Evolutionary conservation across 2,888 invertebrate species (phyloP), one percentile per base, ranked within the genome.

Genomic region (Yponomeuta plumbellus): DNA sequence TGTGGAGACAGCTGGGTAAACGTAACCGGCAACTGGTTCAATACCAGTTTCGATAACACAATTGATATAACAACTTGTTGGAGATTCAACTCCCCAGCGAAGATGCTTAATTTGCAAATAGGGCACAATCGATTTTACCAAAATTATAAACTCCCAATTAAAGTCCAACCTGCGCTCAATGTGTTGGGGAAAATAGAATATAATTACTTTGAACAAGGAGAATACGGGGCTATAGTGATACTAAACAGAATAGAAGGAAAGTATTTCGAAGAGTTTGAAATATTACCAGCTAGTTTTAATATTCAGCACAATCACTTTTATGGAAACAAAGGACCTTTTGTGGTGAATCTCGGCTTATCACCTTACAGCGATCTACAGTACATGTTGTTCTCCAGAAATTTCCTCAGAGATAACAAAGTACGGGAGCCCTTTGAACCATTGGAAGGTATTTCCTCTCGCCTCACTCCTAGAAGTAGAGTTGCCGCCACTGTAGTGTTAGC

Each of bases 401-500:
- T 95, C 78, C 92, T 99, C 2, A 92, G 94, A 70, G 94, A 96
- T 68, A 99, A 99, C 85, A 94, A 93, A 74, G 95, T 99, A 13
- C 92, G 93, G 21, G 97, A 99, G 80, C 96, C 97, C 0, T 98
- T 96, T 82, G 95, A 95, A 69, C 92, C 92, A 0, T 81, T 93
- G 20, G 93, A 94, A 70, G 93, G 94, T 5, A 92, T 94, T n/a
- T 89, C 93, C 21, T 93, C 94, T 0, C 93, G 93, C 72, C 84
- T 99, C 59, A 96, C 96, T 74, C 98, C 99, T 0, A 93, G 99
- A 74, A 97, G 97, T 69, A 92, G 97, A 72, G 98, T 99, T 0
- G 96, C 98, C 1, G 99, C 99, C 0, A 96, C 97, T 0, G 93
- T 99, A 56, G 97, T 98, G 0, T 93, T 99, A 22, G 96, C 97